Percentiles rank a stretch among this genome's conserved stretches.
Conservation (phyloP, 2,888 invertebrate species). For the Chrysina gloriosa region DNA sequence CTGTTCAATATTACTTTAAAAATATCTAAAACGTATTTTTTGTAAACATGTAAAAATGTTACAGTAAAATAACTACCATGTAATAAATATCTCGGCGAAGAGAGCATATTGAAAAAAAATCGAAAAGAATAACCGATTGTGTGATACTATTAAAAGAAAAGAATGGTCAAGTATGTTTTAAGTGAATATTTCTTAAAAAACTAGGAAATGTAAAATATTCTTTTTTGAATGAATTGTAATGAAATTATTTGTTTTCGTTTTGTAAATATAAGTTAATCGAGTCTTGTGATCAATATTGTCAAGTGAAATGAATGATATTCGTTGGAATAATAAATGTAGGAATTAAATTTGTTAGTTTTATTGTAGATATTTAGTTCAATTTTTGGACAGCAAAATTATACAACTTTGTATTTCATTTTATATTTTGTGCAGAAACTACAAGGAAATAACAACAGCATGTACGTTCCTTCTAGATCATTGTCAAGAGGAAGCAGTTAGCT, state of each 20-base stretch:
- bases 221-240: conserved; percentile 33
- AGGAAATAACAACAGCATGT: too few species aligned
- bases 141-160: conserved; percentile 39
- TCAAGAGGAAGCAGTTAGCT: too few species aligned
- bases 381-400: too few species aligned
- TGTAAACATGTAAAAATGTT: conserved; percentile 38
- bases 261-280: conserved; percentile 38
- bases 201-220: conserved; percentile 32
- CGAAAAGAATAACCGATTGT: conserved; percentile 24
- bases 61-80: conserved; percentile 29
- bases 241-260: conserved; percentile 24
- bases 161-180: conserved; percentile 13
- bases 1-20: conserved; percentile 36
- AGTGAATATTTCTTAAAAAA: conserved; percentile 17
- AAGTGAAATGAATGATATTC: conserved; percentile 60
- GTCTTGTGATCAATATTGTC: conserved; percentile 54
- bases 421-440: too few species aligned
- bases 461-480: too few species aligned
- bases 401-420: too few species aligned
- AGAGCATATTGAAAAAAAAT: background rate
- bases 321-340: conserved; percentile 60
- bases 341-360: conserved; percentile 41
- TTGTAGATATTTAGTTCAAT: background rate
- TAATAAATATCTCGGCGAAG: conserved; percentile 25
- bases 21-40: conserved; percentile 38